Percentiles rank a stretch among this genome's conserved stretches.
These are phyloP conservation scores for Echeneis naucrates DNA, from an alignment of 2,797 vertebrate species.

Conservation along the genomic window DNA sequence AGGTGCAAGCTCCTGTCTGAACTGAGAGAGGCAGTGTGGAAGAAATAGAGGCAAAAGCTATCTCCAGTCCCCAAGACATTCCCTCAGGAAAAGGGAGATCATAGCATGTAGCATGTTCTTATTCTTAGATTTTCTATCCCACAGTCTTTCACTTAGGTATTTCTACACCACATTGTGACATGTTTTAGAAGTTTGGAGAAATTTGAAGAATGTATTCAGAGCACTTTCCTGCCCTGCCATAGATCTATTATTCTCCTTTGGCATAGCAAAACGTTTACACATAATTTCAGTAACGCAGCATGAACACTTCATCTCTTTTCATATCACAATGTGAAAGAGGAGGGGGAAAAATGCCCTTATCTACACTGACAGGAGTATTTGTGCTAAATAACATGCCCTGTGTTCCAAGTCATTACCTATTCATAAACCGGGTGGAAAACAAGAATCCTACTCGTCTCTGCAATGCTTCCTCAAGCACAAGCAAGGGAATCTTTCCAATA, in stretches of 20 bases:
- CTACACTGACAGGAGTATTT: slow-evolving; percentile 59
- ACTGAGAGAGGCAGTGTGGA: slow-evolving; percentile 22
- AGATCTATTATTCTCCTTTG: slow-evolving; percentile 30
- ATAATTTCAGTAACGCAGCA: slow-evolving; percentile 38
- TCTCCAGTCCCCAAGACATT: slow-evolving; percentile 21
- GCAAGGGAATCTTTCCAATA: slow-evolving; percentile 12
- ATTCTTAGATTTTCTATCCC: slow-evolving; percentile 20
- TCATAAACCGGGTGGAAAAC: slow-evolving; percentile 48
- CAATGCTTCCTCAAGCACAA: slow-evolving; percentile 31
- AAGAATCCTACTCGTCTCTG: slow-evolving; percentile 46
- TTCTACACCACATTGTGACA: slow-evolving; percentile 20
- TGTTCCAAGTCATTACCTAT: slow-evolving; percentile 69
- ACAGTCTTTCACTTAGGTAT: slow-evolving; percentile 39
- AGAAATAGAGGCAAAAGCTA: slow-evolving; percentile 28
- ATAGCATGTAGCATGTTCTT: slow-evolving; percentile 5
- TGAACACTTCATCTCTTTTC: slow-evolving; percentile 33
- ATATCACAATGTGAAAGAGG: slow-evolving; percentile 17
- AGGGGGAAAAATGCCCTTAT: background rate
- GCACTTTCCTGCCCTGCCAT: slow-evolving; percentile 1
- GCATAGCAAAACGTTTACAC: slow-evolving; percentile 55
- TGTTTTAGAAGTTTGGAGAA: slow-evolving; percentile 29
- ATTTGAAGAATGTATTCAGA: slow-evolving; percentile 30
- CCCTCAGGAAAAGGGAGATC: slow-evolving; percentile 30
- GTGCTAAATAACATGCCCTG: slow-evolving; percentile 59
- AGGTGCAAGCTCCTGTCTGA: slow-evolving; percentile 50